A percentile compares a stretch with the other conserved stretches of the same genome.
These are phyloP conservation scores for Furnarius figulus DNA, from an alignment of 2,113 vertebrate genomes.

Conservation along the genomic window DNA sequence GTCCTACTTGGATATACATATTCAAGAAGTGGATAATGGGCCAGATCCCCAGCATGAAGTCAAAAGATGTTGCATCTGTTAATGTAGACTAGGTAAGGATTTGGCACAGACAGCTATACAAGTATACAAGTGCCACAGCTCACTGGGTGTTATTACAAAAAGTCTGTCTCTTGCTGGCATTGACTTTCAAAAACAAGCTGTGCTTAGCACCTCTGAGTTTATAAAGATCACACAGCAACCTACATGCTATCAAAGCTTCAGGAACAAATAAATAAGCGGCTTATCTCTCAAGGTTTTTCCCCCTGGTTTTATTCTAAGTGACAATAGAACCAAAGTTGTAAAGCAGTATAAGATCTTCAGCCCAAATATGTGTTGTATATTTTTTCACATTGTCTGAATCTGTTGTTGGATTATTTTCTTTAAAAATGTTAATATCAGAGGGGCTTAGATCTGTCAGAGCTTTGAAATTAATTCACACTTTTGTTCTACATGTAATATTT, in stretches of 20 bases:
- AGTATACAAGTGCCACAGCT: constrained; percentile 38
- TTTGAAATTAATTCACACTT: constrained; percentile 41
- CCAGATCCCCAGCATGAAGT: constrained; percentile 27
- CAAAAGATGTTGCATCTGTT: not conserved
- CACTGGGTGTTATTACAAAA: constrained; percentile 42
- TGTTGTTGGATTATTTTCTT: not conserved
- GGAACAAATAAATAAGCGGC: constrained; percentile 70
- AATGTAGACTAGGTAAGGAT: constrained; percentile 42
- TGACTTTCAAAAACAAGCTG: constrained; percentile 70
- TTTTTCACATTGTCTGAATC: constrained; percentile 46
- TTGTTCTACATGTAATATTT: not conserved
- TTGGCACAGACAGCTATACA: constrained; percentile 11
- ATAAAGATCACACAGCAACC: constrained; percentile 64
- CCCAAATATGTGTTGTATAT: constrained; percentile 9
- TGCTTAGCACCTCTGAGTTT: constrained; percentile 68
- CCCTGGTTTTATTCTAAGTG: constrained; percentile 65
- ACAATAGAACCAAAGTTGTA: constrained; percentile 56
- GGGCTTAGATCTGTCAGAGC: constrained; percentile 3
- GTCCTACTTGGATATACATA: not conserved
- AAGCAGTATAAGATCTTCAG: constrained; percentile 41
- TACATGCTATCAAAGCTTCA: constrained; percentile 65
- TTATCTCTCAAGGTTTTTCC: constrained; percentile 70
- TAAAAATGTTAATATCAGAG: not conserved
- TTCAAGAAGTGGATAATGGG: constrained; percentile 11
- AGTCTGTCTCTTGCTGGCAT: constrained; percentile 61